Percentiles rank a stretch among this genome's conserved stretches.
Evolutionary conservation across 2,113 vertebrate species (phyloP).

Genomic region (Cygnus buccinator): DNA sequence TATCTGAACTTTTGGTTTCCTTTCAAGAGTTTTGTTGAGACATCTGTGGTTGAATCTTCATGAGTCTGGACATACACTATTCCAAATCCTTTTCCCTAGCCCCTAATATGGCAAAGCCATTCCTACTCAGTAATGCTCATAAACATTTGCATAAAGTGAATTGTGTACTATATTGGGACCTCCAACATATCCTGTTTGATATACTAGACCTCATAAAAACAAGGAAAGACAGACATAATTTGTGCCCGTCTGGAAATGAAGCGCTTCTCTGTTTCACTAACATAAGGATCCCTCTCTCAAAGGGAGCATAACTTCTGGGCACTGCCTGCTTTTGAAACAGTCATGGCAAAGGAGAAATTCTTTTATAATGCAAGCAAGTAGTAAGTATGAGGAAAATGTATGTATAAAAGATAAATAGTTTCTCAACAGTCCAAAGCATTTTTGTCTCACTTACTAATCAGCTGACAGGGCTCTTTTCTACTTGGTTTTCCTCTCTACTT

Average conservation of each 20-base stretch:
- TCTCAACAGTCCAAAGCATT: background rate
- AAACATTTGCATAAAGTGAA: constrained; percentile 61
- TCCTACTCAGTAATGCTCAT: background rate
- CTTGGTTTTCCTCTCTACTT: background rate
- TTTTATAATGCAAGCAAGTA: constrained; percentile 10
- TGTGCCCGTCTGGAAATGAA: constrained; percentile 2
- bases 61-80: background rate
- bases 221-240: constrained; percentile 10
- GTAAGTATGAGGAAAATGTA: background rate
- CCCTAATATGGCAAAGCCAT: constrained; percentile 51
- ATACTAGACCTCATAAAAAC: constrained; percentile 35
- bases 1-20: constrained; percentile 33
- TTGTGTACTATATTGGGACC: constrained; percentile 46
- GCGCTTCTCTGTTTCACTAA: background rate
- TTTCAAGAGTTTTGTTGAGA: constrained; percentile 35
- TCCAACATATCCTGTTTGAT: constrained; percentile 54
- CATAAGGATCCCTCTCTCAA: background rate
- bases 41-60: constrained; percentile 32
- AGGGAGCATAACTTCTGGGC: background rate
- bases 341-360: background rate
- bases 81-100: background rate
- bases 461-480: background rate
- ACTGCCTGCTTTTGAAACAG: background rate
- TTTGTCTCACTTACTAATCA: background rate
- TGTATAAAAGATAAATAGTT: background rate